These are phyloP conservation scores for Chelon labrosus DNA, from an alignment of 2,797 vertebrate genomes.

Conservation along the genomic window DNA sequence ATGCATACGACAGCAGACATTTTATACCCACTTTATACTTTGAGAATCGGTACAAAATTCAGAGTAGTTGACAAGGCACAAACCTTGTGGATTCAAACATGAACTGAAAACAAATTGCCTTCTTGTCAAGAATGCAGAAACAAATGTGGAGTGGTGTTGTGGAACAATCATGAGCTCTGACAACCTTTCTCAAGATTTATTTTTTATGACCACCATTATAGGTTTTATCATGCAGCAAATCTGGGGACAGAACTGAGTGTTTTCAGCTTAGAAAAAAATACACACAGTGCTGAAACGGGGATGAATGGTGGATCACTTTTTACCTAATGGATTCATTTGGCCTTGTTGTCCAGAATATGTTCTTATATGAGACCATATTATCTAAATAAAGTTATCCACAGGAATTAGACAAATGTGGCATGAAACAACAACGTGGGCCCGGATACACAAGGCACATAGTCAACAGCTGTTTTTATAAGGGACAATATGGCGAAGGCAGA, in stretches of 20 bases:
- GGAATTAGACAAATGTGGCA: not conserved
- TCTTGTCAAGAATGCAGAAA: no score
- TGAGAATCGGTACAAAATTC: no score
- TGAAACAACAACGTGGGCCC: conserved; percentile 4
- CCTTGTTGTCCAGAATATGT: not conserved
- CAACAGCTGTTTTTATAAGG: conserved; percentile 32
- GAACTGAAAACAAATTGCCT: no score
- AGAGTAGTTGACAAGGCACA: no score
- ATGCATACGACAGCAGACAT: no score
- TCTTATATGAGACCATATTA: not conserved
- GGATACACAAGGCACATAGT: not conserved
- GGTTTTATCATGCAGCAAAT: not conserved
- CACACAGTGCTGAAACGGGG: not conserved
- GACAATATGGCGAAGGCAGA: conserved; percentile 34
- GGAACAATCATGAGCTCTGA: no score
- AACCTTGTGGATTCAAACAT: no score
- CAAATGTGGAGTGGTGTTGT: no score
- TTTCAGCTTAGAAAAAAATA: not conserved
- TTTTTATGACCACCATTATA: no score
- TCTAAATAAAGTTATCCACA: not conserved
- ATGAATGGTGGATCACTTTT: not conserved
- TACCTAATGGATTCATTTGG: not conserved
- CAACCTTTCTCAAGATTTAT: no score
- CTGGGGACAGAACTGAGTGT: not conserved
- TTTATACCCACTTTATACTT: no score